Conservation (phyloP, 2,113 vertebrate species). For the Sarotherodon lohbergeri region DNA sequence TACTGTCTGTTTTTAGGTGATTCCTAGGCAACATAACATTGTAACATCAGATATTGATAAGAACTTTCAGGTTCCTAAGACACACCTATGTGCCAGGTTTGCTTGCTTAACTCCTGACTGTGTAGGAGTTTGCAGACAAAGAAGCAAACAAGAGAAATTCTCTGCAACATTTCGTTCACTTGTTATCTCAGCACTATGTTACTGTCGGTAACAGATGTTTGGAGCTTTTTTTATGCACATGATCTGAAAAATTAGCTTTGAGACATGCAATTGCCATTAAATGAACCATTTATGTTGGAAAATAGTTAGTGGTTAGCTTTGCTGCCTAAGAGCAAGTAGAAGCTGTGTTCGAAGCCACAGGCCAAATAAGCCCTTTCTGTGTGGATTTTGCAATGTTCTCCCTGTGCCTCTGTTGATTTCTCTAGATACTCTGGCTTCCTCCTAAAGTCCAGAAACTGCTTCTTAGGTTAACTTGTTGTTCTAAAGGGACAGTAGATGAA, state of each 20-base stretch:
- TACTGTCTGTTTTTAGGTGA: background rate
- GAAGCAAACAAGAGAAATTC: background rate
- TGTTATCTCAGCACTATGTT: background rate
- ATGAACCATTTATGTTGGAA: background rate
- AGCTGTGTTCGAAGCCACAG: background rate
- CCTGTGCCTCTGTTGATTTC: background rate
- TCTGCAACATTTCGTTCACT: rapidly evolving
- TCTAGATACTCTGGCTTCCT: background rate
- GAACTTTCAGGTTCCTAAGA: background rate
- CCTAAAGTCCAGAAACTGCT: background rate
- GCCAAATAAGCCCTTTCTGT: background rate
- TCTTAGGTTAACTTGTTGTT: background rate
- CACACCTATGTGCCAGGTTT: background rate
- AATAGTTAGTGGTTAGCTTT: background rate
- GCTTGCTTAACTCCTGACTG: background rate
- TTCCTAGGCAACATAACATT: background rate
- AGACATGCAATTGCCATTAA: background rate
- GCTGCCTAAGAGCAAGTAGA: background rate
- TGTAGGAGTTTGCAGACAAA: background rate
- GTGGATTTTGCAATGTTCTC: background rate
- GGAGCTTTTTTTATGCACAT: background rate
- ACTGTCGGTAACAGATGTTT: background rate
- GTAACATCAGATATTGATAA: background rate
- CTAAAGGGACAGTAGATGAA: background rate
- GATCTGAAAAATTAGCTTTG: background rate